Evolutionary conservation across 1,140 invertebrate species (phyloP).

Genomic region (Drosophila teissieri): DNA sequence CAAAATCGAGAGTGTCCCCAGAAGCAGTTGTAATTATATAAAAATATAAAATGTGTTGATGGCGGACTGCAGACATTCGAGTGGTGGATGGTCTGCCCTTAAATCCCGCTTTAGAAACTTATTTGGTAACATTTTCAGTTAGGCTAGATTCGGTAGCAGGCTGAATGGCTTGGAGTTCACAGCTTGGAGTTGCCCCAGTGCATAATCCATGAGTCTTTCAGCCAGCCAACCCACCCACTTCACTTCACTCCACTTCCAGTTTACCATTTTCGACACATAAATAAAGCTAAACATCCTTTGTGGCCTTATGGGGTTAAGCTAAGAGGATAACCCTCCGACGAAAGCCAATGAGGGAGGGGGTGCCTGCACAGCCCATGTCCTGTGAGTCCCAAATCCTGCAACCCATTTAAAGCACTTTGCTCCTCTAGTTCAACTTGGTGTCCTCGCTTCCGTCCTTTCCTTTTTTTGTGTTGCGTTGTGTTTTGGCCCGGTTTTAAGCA

Average conservation of each 20-base stretch:
- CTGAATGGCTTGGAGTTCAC: background rate
- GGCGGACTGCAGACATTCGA: background rate
- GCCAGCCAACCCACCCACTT: background rate
- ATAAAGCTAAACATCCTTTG: slow-evolving; percentile 73
- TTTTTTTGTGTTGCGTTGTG: slow-evolving; percentile 24
- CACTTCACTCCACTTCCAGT: slow-evolving; percentile 9
- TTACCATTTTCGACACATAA: slow-evolving; percentile 60
- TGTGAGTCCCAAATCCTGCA: slow-evolving; percentile 34
- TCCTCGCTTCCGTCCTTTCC: slow-evolving; percentile 6
- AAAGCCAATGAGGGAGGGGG: slow-evolving; percentile 67
- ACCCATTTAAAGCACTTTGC: slow-evolving; percentile 62
- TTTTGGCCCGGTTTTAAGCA: slow-evolving; percentile 45
- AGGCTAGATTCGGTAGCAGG: background rate
- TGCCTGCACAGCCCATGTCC: slow-evolving; percentile 7
- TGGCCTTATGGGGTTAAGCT: slow-evolving; percentile 70
- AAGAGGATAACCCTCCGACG: slow-evolving; percentile 51
- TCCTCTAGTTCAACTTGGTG: slow-evolving; percentile 20
- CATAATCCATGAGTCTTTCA: slow-evolving; percentile 25
- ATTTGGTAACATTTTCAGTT: background rate
- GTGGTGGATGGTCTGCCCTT: too few species aligned
- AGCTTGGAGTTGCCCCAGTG: slow-evolving; percentile 7
- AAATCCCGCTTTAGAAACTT: background rate
- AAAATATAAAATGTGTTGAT: background rate
- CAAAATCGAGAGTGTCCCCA: slow-evolving; percentile 4
- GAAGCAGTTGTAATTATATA: background rate